These are phyloP conservation scores for Microchrysa polita DNA, from an alignment of 2,888 invertebrate species.

Conservation along the genomic window DNA sequence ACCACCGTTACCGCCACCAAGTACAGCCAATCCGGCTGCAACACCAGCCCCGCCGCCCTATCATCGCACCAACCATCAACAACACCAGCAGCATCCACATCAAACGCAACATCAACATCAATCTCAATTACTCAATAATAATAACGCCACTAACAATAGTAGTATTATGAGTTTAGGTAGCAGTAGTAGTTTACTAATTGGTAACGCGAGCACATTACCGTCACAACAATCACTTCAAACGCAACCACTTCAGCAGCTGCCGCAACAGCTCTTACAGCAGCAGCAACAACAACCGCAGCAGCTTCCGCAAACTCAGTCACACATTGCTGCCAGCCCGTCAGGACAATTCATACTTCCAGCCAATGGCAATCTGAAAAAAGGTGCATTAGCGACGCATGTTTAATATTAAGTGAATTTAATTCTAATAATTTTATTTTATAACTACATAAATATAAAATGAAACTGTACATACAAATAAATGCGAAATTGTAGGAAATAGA, in stretches of 20 bases:
- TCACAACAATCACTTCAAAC: conserved; percentile 66
- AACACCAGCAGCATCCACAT: conserved; percentile 53
- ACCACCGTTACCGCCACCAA: conserved; percentile 69
- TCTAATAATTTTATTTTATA: conserved; percentile 25
- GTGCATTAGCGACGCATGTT: conserved; percentile 71
- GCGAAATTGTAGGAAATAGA: conserved; percentile 32
- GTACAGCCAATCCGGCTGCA: conserved; percentile 79
- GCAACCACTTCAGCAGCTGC: conserved; percentile 70
- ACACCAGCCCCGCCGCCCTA: conserved; percentile 86
- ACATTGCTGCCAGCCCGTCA: conserved; percentile 63
- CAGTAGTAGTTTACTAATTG: conserved; percentile 46
- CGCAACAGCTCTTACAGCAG: conserved; percentile 60
- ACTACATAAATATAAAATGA: no score
- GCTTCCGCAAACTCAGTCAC: conserved; percentile 66
- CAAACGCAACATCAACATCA: conserved; percentile 45
- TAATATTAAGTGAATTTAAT: conserved; percentile 61
- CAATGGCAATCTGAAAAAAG: conserved; percentile 64
- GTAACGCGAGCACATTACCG: conserved; percentile 61
- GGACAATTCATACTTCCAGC: conserved; percentile 64
- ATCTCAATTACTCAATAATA: conserved; percentile 56
- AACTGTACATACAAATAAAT: no score
- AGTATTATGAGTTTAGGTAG: conserved; percentile 40
- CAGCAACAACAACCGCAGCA: conserved; percentile 75
- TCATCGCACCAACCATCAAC: conserved; percentile 59
- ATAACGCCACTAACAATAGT: conserved; percentile 51